Percentiles rank a stretch among this genome's conserved stretches.
Conservation (phyloP, 1,140 invertebrate genomes). For the Leptinotarsa lineolata region DNA sequence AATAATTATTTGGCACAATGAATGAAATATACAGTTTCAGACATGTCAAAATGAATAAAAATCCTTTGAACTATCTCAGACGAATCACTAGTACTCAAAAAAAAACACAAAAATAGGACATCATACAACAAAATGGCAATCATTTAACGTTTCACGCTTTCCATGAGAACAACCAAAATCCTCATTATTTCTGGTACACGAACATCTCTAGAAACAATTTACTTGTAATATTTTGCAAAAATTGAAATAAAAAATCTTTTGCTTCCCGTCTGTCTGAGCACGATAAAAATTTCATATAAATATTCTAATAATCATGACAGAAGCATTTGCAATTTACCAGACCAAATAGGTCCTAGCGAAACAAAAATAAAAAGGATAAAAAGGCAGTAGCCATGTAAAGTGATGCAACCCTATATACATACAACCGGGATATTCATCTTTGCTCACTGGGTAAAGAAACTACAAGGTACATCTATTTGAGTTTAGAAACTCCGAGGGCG, state of each 20-base stretch:
- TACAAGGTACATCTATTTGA: slow-evolving; percentile 44
- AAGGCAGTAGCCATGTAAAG: neutral
- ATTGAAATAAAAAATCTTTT: too few relatives aligned
- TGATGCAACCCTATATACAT: neutral
- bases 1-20: too few relatives aligned
- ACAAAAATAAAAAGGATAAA: too few relatives aligned
- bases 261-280: too few relatives aligned
- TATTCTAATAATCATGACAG: too few relatives aligned
- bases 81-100: neutral
- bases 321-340: too few relatives aligned
- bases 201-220: too few relatives aligned
- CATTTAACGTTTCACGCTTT: neutral
- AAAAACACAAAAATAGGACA: neutral
- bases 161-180: slow-evolving; percentile 8
- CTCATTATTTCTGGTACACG: neutral
- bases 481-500: slow-evolving; percentile 58
- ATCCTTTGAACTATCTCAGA: neutral
- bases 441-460: neutral
- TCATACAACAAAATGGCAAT: slow-evolving; percentile 9
- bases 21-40: too few relatives aligned
- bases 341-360: too few relatives aligned
- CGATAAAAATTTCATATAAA: too few relatives aligned
- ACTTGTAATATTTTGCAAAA: too few relatives aligned
- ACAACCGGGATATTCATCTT: neutral
- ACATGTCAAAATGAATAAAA: too few relatives aligned